A percentile compares a stretch with the other conserved stretches of the same genome.
phyloP scores from a whole-genome alignment of 2,888 invertebrate species.

The Fragum sueziense region DNA sequence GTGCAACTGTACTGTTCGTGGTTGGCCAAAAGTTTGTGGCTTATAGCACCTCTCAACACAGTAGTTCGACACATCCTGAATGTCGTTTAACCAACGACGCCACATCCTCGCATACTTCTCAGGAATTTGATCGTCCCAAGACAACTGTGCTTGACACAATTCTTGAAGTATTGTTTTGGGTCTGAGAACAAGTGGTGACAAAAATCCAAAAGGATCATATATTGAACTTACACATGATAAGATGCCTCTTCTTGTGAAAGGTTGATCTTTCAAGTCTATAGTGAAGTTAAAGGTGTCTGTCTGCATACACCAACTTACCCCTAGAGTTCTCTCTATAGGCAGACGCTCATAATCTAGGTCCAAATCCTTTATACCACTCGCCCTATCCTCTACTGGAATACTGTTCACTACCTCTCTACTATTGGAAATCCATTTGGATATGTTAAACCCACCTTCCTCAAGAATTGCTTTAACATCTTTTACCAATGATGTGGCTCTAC shows the following conservation, averaged over 20 bases:
- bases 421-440: conserved; percentile 58
- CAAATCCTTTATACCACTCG: conserved; percentile 17
- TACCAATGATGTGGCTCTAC: conserved; percentile 38
- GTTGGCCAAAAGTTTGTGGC: conserved; percentile 44
- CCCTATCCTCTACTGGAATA: conserved; percentile 40
- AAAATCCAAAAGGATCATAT: conserved; percentile 59
- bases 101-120: conserved; percentile 37
- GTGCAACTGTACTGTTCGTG: conserved; percentile 41
- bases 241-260: conserved; percentile 1
- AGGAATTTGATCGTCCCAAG: conserved; percentile 60
- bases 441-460: conserved; percentile 35
- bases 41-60: conserved; percentile 39
- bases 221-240: conserved; percentile 52
- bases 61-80: conserved; percentile 17
- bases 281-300: conserved; percentile 48
- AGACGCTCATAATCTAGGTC: conserved; percentile 24
- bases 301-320: conserved; percentile 51
- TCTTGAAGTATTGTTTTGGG: conserved; percentile 59
- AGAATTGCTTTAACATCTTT: conserved; percentile 26
- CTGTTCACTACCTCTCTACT: conserved; percentile 34
- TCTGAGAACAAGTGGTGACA: conserved; percentile 56
- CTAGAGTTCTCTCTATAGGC: conserved; percentile 49
- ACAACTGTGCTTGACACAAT: conserved; percentile 39
- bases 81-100: conserved; percentile 43
- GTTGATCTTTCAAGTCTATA: background rate